Evolutionary conservation across 2,113 vertebrate species (phyloP), one percentile per base, ranked within the genome.

Genomic region (Oncorhynchus mykiss): DNA sequence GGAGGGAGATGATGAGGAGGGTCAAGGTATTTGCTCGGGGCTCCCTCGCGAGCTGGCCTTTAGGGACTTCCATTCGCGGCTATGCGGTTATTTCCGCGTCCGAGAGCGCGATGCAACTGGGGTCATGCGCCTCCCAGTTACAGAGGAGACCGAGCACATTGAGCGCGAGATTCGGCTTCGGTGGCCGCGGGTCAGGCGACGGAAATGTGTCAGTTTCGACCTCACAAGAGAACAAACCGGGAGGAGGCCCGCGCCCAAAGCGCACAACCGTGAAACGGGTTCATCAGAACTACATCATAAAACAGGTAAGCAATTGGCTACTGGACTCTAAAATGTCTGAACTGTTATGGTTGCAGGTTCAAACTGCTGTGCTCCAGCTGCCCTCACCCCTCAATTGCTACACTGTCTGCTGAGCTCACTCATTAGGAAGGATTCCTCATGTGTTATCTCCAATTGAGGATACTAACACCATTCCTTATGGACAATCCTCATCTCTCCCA

Each of bases 41-140:
- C 83, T 94, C 6, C 92, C 93, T 7, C 1, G 67, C 1, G 87
- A 82, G 76, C 76, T 94, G 1, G 76, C 79, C 16, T 94, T 94
- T 27, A 92, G 88, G 76, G 92, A 93, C 71, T 94, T 94, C 60
- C 94, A 94, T 84, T 85, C 91, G 48, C 84, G 93, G 4, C 91
- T 94, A 2, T 94, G 94, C 5, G 93, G 88, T 3, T 89, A 86
- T 80, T 94, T 94, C 80, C 81, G 91, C 3, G 72, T 88, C 71
- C 89, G 86, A 62, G 76, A 72, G 1, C 72, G 76, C 3, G 4
- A 39, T 72, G 69, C 72, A 31, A 54, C 51, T 18, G 25, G 73
- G 0, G 81, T 18, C 3, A 62, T 70, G 75, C 92, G 92, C 1
- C 70, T 93, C 12, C 91, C 91, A 1, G 80, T 93, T 0, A 87